Evolutionary conservation across 2,797 vertebrate species (phyloP).

Genomic region (Staurois parvus): DNA sequence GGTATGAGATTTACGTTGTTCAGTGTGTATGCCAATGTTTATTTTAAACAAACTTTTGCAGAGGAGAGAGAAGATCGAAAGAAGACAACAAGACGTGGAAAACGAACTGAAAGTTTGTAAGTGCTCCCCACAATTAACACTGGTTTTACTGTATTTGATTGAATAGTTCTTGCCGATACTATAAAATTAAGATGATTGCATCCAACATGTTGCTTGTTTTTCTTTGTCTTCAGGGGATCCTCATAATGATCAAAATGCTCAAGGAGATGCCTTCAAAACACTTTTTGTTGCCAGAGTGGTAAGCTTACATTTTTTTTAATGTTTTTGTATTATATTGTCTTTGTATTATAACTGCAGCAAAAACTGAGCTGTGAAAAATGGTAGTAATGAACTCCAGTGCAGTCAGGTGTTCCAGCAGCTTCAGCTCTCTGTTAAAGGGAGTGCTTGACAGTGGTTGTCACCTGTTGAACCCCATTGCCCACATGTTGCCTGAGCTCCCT

Average conservation of each 20-base stretch:
- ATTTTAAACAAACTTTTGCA: conserved; percentile 66
- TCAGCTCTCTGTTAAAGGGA: no score
- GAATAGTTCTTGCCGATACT: background rate
- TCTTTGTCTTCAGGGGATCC: conserved; percentile 85
- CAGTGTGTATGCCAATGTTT: background rate
- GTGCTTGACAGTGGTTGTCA: no score
- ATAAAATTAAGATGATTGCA: background rate
- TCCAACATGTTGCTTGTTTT: conserved; percentile 6
- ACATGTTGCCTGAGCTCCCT: no score
- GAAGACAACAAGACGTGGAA: conserved; percentile 89
- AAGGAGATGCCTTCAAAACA: conserved; percentile 95
- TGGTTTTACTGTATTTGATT: background rate
- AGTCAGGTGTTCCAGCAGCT: no score
- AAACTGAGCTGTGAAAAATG: no score
- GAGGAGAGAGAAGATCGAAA: conserved; percentile 94
- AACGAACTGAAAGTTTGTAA: conserved; percentile 93
- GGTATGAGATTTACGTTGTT: background rate
- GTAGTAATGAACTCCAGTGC: no score
- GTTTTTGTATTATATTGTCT: no score
- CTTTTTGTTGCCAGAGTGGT: conserved; percentile 94
- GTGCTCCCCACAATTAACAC: conserved; percentile 63
- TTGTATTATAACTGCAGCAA: no score
- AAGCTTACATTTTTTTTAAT: conserved; percentile 67
- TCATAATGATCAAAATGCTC: conserved; percentile 92
- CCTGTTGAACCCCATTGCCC: no score